phyloP scores from a whole-genome alignment of 2,797 vertebrate genomes.

The Ceyx erithaca region DNA sequence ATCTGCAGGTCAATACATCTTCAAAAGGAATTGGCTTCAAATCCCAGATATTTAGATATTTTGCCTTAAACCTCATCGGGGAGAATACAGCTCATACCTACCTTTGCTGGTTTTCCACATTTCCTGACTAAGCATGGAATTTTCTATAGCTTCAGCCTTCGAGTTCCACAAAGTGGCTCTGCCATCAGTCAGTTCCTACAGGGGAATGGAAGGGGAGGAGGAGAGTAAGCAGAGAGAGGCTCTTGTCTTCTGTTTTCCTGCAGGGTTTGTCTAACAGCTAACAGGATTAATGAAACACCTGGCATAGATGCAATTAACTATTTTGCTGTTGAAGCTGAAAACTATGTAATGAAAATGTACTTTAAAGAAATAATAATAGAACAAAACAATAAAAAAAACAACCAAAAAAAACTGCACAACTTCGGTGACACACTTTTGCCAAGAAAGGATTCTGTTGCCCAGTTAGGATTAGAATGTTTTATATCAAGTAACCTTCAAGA shows the following conservation, averaged over 20 bases:
- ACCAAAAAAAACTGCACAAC: background rate
- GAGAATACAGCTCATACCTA: background rate
- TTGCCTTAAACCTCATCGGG: background rate
- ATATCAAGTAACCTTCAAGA: background rate
- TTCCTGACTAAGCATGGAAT: conserved; percentile 31
- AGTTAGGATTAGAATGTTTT: background rate
- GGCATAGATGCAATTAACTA: conserved; percentile 71
- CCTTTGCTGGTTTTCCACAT: background rate
- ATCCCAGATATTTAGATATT: background rate
- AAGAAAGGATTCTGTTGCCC: background rate
- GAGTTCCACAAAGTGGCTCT: background rate
- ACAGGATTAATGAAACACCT: conserved; percentile 75
- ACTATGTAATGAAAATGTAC: conserved; percentile 37
- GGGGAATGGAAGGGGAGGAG: conserved; percentile 9
- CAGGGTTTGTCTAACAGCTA: conserved; percentile 70
- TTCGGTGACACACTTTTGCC: background rate
- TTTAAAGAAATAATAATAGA: background rate
- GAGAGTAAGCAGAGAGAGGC: background rate
- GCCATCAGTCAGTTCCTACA: conserved; percentile 10
- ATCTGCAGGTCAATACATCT: background rate
- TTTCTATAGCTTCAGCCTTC: background rate
- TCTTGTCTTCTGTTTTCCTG: conserved; percentile 60
- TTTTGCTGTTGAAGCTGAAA: conserved; percentile 74
- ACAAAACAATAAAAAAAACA: background rate
- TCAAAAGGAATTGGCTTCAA: background rate